Base-by-base conservation (phyloP, 2,797 vertebrate genomes). In the Poliocrania exsul region DNA sequence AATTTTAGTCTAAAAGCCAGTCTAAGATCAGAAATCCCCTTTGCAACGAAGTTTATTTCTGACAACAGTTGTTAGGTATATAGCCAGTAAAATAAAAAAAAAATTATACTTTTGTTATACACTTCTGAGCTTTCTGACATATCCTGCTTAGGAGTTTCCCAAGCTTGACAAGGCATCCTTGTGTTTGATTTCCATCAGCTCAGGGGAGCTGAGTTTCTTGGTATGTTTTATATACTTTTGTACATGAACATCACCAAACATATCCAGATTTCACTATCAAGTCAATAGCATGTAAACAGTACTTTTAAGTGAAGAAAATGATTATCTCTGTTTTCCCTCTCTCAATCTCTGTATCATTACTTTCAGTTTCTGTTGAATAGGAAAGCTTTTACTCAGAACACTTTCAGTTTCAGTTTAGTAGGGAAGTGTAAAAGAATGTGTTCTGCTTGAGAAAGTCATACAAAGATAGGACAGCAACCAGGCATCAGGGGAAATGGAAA, bases 381-480 rank as follows among this genome's bases (percentile, higher is more conserved):
- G 87, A 89, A 85, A 92, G 28, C 47, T 94, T 91, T 79, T 26
- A 67, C 29, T 38, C 15, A 24, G 40, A 79, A 31, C 24, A 88
- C 75, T 95, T 95, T 95, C 93, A 69, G 89, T 96, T 96, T 96
- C 93, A 75, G 61, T 95, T 96, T 74, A 79, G 58, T 37, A 60
- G n/a, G 73, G 28, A 91, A 51, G 72, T 51, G 40, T 44, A 66
- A 47, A 88, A 92, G 13, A 81, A 66, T 26, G 28, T 72, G 15
- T 33, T 81, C 33, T 53, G 47, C 81, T 78, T 75, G 38, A 85
- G 61, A 91, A 89, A 94, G 50, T 69, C 37, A 89, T 65, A 37
- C 16, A 28, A 73, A 96, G 24, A 72, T 50, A 86, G 51, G 58
- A 49, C 16, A 86, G 65, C 12, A 69, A 91, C 31, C n/a, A 64